phyloP scores from a whole-genome alignment of 2,113 vertebrate species.

The Loxodonta africana region DNA sequence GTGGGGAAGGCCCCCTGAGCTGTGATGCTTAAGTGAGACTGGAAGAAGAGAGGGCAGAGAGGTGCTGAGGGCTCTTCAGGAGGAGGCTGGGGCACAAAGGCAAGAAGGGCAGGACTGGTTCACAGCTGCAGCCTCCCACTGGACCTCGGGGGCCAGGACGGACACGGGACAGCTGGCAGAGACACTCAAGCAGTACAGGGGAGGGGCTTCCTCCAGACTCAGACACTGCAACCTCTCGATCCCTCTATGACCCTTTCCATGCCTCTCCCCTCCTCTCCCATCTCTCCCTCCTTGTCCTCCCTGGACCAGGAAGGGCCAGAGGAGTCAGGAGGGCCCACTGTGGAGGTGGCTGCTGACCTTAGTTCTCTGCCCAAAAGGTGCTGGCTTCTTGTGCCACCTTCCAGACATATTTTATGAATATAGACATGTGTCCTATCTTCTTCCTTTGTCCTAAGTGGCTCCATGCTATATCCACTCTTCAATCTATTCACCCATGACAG shows the following conservation, averaged over 20 bases:
- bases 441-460: rapidly evolving
- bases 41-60: neutral
- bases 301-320: neutral
- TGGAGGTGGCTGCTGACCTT: neutral
- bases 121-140: neutral
- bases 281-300: neutral
- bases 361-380: neutral
- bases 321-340: rapidly evolving
- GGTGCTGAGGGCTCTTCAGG: neutral
- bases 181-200: rapidly evolving
- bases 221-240: too few relatives aligned
- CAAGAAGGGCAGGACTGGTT: neutral
- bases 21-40: neutral
- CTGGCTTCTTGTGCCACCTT: neutral
- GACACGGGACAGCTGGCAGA: neutral
- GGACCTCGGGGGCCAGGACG: neutral
- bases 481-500: rapidly evolving
- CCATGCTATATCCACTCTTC: rapidly evolving
- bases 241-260: rapidly evolving
- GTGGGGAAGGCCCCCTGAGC: neutral
- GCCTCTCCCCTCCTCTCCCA: neutral
- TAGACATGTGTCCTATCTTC: rapidly evolving
- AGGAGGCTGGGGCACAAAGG: neutral
- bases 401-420: rapidly evolving
- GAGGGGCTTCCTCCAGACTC: rapidly evolving